phyloP scores from a whole-genome alignment of 2,888 invertebrate species.

The Andrena praecox region DNA sequence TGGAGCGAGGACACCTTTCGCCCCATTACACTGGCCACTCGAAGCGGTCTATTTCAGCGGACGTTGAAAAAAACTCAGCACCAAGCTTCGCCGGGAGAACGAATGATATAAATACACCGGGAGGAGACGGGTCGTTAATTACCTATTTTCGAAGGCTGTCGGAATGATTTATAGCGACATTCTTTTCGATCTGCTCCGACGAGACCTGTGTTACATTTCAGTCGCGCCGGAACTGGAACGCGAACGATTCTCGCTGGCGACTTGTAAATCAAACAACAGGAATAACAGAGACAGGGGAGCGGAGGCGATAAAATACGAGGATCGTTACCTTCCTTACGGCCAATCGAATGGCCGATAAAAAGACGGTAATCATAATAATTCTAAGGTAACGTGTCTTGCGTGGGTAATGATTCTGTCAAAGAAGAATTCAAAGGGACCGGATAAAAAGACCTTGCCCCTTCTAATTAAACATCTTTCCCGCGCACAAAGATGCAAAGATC shows the following conservation, averaged over 20 bases:
- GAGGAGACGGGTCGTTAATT: constrained; percentile 31
- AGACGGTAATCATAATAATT: not conserved
- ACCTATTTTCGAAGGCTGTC: constrained; percentile 38
- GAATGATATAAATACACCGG: constrained; percentile 45
- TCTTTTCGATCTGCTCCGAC: constrained; percentile 3
- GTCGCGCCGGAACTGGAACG: not conserved
- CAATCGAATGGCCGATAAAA: not conserved
- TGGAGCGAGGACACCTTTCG: not conserved
- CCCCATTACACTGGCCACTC: not conserved
- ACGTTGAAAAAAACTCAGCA: not conserved
- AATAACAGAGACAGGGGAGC: not conserved
- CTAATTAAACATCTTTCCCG: no score
- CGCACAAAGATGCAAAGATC: no score
- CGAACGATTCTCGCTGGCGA: not conserved
- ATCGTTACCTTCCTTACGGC: not conserved
- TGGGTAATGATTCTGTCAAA: no score
- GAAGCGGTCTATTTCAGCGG: not conserved
- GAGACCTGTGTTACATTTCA: not conserved
- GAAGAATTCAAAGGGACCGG: no score
- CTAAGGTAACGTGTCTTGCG: not conserved
- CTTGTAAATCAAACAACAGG: not conserved
- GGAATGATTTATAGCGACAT: constrained; percentile 39
- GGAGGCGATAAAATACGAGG: not conserved
- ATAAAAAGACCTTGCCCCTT: no score
- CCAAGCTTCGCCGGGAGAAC: constrained; percentile 18